These are phyloP conservation scores for Lasioglossum villosulum DNA, from an alignment of 2,888 invertebrate species.

Conservation along the genomic window DNA sequence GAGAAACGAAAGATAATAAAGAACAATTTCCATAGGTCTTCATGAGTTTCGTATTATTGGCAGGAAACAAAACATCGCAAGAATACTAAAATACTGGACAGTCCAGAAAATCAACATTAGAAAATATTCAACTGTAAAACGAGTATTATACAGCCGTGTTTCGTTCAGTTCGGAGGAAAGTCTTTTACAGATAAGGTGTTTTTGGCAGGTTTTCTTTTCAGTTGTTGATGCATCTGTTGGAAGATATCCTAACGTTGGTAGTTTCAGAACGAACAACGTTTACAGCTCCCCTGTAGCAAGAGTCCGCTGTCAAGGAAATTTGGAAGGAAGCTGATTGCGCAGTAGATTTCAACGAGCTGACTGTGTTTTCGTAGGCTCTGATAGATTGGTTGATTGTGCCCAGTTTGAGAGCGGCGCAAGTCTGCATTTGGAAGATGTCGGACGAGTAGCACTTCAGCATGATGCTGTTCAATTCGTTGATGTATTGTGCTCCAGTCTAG, in stretches of 20 bases:
- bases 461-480: conserved; percentile 40
- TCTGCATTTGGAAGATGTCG: conserved; percentile 37
- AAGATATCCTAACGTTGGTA: conserved; percentile 11
- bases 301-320: accelerated
- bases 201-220: not conserved
- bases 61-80: not conserved
- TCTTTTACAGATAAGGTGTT: not conserved
- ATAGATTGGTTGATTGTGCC: conserved; percentile 10
- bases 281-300: not conserved
- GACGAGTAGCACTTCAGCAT: conserved; percentile 39
- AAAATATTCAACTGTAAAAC: not conserved
- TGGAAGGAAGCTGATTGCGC: not conserved
- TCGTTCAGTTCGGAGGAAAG: not conserved
- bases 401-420: conserved; percentile 43
- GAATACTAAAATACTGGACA: not conserved
- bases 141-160: not conserved
- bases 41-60: not conserved
- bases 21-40: not conserved
- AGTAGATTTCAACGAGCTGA: not conserved
- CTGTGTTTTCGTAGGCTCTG: conserved; percentile 13
- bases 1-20: not conserved
- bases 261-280: not conserved
- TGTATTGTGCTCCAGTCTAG: conserved; percentile 73
- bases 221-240: conserved; percentile 11
- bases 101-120: not conserved